phyloP scores from a whole-genome alignment of 2,113 vertebrate genomes.

The Odocoileus virginianus region DNA sequence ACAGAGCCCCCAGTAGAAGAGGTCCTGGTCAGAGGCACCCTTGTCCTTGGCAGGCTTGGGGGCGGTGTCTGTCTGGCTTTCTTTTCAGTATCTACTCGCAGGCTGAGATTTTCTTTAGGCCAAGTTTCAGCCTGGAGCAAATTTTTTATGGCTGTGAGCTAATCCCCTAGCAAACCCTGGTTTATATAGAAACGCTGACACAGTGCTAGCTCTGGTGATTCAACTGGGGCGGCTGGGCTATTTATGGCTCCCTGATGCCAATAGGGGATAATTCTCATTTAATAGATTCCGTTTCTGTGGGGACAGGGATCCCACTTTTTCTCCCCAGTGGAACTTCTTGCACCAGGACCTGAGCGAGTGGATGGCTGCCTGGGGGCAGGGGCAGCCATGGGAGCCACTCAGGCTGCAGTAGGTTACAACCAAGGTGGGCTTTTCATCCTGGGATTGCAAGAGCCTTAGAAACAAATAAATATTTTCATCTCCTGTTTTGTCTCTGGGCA shows the following conservation, averaged over 20 bases:
- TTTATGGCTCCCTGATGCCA: constrained; percentile 82
- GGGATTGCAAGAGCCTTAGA: constrained; percentile 55
- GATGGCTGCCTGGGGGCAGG: constrained; percentile 34
- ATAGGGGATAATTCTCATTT: constrained; percentile 79
- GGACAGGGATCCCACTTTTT: constrained; percentile 57
- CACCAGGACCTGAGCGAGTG: not conserved
- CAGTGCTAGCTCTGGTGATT: constrained; percentile 76
- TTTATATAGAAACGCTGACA: constrained; percentile 84
- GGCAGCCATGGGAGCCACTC: not conserved
- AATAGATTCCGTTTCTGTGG: constrained; percentile 74
- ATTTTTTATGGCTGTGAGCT: constrained; percentile 82
- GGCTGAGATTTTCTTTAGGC: constrained; percentile 77
- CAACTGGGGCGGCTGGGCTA: constrained; percentile 70
- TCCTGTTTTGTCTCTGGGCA: constrained; percentile 64
- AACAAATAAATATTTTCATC: constrained; percentile 73
- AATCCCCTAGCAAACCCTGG: constrained; percentile 80
- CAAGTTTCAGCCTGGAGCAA: constrained; percentile 82
- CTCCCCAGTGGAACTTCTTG: constrained; percentile 57
- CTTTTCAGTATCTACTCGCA: constrained; percentile 70
- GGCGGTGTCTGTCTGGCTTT: constrained; percentile 65
- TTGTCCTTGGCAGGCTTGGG: constrained; percentile 62
- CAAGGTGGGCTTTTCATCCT: constrained; percentile 64
- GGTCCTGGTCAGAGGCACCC: constrained; percentile 48
- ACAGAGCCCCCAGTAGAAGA: constrained; percentile 2
- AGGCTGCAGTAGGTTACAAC: constrained; percentile 12